These are phyloP conservation scores for Erebia epiphron DNA, from an alignment of 2,888 invertebrate species.

Conservation along the genomic window DNA sequence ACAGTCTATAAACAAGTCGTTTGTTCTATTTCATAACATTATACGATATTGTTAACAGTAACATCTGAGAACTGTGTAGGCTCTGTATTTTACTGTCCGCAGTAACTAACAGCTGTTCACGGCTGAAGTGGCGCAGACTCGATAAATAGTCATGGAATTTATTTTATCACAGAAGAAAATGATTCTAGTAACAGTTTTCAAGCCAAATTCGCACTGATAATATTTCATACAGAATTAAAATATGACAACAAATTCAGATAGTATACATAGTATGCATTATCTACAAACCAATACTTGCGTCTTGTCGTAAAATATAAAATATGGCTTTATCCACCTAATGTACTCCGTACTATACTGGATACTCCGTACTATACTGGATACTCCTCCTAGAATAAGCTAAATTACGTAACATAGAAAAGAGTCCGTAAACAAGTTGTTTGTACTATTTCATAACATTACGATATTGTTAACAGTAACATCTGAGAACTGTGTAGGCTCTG, in stretches of 20 bases:
- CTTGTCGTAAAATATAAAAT: too few species aligned
- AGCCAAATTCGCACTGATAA: too few species aligned
- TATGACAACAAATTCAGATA: too few species aligned
- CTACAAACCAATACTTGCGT: too few species aligned
- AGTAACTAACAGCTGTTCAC: conserved; percentile 13
- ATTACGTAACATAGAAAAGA: not conserved
- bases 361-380: too few species aligned
- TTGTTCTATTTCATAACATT: not conserved
- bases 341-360: too few species aligned
- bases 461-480: not conserved
- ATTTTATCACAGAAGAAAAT: too few species aligned
- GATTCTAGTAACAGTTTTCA: too few species aligned
- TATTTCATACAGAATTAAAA: too few species aligned
- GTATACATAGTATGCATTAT: too few species aligned
- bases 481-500: not conserved
- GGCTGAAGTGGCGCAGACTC: conserved; percentile 14
- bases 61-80: not conserved
- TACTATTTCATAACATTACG: not conserved
- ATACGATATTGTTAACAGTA: not conserved
- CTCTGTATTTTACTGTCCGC: conserved; percentile 15
- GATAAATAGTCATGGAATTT: conserved; percentile 8
- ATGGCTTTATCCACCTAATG: too few species aligned
- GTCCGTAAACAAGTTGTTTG: not conserved
- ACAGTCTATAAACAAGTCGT: not conserved
- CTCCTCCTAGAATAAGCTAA: too few species aligned